Percentiles rank a stretch among this genome's conserved stretches.
Evolutionary conservation across 1,140 invertebrate genomes (phyloP).

Genomic region (Listronotus oregonensis): DNA sequence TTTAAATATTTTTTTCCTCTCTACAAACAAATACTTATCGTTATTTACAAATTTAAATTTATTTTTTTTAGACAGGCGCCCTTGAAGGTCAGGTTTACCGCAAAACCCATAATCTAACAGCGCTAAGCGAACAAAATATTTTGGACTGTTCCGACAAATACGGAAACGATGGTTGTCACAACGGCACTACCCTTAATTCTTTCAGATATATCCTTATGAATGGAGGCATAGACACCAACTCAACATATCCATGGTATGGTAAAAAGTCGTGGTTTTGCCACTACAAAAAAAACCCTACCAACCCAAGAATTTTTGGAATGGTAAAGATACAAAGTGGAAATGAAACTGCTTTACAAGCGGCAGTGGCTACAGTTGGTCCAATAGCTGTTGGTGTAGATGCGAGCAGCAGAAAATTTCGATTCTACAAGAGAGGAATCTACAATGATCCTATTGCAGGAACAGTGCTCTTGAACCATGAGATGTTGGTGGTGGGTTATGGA

Average conservation of each 20-base stretch:
- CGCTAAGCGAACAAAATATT: slow-evolving; percentile 40
- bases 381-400: slow-evolving; percentile 91
- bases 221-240: slow-evolving; percentile 31
- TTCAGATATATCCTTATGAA: slow-evolving; percentile 59
- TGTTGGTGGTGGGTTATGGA: slow-evolving; percentile 40
- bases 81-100: slow-evolving; percentile 35
- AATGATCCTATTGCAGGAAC: slow-evolving; percentile 24
- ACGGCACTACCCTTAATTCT: slow-evolving; percentile 28
- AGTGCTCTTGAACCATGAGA: slow-evolving; percentile 20
- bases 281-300: not conserved
- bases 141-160: slow-evolving; percentile 49
- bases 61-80: slow-evolving; percentile 39
- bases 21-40: no score
- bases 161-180: slow-evolving; percentile 33
- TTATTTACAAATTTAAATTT: no score
- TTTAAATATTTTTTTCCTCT: no score
- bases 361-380: slow-evolving; percentile 87
- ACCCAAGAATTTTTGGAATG: slow-evolving; percentile 5
- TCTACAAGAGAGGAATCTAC: slow-evolving; percentile 34
- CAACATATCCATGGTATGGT: slow-evolving; percentile 37
- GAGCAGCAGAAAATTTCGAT: slow-evolving; percentile 18
- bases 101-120: slow-evolving; percentile 17
- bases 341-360: slow-evolving; percentile 70
- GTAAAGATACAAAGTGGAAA: slow-evolving; percentile 41
- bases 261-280: slow-evolving; percentile 11